phyloP scores from a whole-genome alignment of 1,140 invertebrate species.

The Sminthurides bifidus region DNA sequence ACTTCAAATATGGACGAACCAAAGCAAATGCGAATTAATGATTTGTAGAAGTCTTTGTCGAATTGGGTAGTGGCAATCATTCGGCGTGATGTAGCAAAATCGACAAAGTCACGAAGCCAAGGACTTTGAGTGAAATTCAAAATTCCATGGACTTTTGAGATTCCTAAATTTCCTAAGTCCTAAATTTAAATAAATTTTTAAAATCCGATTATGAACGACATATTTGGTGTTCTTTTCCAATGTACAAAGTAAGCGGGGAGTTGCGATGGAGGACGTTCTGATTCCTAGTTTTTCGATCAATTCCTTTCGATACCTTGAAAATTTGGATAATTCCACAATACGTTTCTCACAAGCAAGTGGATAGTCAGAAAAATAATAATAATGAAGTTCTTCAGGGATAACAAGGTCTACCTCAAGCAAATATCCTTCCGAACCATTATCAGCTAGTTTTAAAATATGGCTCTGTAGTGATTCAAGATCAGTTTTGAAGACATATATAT shows the following conservation, averaged over 20 bases:
- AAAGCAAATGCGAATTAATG: no score
- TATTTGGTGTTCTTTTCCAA: conserved; percentile 8
- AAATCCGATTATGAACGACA: conserved; percentile 15
- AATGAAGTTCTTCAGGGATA: not conserved
- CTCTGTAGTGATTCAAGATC: not conserved
- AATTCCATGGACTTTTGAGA: not conserved
- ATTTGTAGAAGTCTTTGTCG: no score
- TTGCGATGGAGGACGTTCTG: not conserved
- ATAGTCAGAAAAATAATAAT: not conserved
- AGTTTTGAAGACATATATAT: no score
- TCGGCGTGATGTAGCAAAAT: no score
- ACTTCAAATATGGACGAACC: no score
- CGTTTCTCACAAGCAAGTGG: conserved; percentile 1
- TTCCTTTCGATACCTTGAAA: not conserved
- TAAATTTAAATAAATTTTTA: conserved; percentile 10
- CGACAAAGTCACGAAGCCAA: no score
- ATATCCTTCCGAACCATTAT: not conserved
- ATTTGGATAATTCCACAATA: not conserved
- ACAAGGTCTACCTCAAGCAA: not conserved
- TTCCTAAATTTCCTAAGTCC: conserved; percentile 4
- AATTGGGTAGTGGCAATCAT: no score
- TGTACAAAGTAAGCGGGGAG: conserved; percentile 1
- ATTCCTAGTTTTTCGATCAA: not conserved
- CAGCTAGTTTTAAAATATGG: not conserved
- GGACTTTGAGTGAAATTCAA: conserved; percentile 3